Percentiles rank a stretch among this genome's conserved stretches.
Conservation (phyloP, 2,888 invertebrate species). For the Melipona beecheii region DNA sequence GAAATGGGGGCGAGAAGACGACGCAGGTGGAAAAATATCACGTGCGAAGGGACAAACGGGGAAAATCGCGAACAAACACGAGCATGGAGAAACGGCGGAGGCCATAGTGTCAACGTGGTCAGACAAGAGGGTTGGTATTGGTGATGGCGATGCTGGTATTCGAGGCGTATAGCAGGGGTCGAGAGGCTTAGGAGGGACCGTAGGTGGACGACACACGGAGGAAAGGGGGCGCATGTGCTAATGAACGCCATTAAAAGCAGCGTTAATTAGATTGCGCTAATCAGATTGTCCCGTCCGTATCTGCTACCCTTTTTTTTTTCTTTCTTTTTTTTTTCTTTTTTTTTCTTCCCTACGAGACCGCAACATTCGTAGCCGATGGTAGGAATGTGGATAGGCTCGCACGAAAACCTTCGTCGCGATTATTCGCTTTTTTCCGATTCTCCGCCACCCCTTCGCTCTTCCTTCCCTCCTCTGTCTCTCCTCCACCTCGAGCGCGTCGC, state of each 20-base stretch:
- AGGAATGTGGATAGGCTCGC: conserved; percentile 72
- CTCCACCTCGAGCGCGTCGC: background rate
- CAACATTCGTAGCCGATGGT: conserved; percentile 75
- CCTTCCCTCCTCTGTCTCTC: background rate
- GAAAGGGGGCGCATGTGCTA: conserved; percentile 80
- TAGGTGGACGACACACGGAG: conserved; percentile 61
- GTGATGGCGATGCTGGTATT: background rate
- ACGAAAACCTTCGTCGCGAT: conserved; percentile 67
- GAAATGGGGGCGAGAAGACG: background rate
- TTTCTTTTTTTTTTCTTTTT: too few relatives aligned
- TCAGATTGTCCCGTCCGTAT: conserved; percentile 83
- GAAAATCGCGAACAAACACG: background rate
- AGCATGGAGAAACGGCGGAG: background rate
- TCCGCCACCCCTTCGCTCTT: conserved; percentile 47
- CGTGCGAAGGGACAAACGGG: background rate
- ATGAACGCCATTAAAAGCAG: conserved; percentile 84
- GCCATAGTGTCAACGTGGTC: conserved; percentile 49
- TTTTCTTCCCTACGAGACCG: conserved; percentile 66
- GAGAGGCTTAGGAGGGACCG: conserved; percentile 60
- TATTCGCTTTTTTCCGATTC: conserved; percentile 64
- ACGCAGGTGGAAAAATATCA: background rate
- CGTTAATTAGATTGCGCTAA: conserved; percentile 84
- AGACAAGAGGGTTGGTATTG: background rate
- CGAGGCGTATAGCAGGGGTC: conserved; percentile 17
- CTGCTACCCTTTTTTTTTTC: conserved; percentile 68